Evolutionary conservation across 2,888 invertebrate genomes (phyloP).

Genomic region (Rapana venosa): DNA sequence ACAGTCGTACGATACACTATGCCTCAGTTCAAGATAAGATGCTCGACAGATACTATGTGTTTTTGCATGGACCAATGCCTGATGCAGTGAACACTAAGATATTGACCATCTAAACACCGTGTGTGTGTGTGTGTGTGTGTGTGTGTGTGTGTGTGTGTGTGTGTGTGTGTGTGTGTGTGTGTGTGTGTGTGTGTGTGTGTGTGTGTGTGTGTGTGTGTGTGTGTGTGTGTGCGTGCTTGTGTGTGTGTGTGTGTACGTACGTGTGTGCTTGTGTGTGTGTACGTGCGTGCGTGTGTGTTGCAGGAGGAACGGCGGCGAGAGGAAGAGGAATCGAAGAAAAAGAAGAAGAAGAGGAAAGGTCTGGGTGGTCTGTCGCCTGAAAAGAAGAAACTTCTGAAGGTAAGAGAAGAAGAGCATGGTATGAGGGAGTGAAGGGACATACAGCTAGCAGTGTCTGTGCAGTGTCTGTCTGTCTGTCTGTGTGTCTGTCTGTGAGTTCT

Average conservation of each 20-base stretch:
- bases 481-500: too few species aligned
- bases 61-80: too few species aligned
- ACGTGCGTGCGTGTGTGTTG: constrained; percentile 43
- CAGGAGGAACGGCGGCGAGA: constrained; percentile 61
- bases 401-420: constrained; percentile 76
- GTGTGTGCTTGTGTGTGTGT: neutral
- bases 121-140: too few species aligned
- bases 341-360: constrained; percentile 98
- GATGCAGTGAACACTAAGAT: too few species aligned
- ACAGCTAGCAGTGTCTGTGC: too few species aligned
- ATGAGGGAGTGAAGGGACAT: too few species aligned
- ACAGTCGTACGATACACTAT: too few species aligned
- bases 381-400: constrained; percentile 99
- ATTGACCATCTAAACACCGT: neutral
- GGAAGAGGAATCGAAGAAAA: constrained; percentile 98
- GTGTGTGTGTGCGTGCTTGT: neutral
- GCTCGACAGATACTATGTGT: too few species aligned
- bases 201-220: neutral
- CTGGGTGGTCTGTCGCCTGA: constrained; percentile 92
- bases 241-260: neutral
- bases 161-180: too few species aligned
- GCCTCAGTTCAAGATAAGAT: too few species aligned
- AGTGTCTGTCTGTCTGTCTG: too few species aligned
- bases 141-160: too few species aligned
- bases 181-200: neutral